A percentile compares a stretch with the other conserved stretches of the same genome.
Evolutionary conservation across 2,113 vertebrate species (phyloP).

Genomic region (Loxodonta africana): DNA sequence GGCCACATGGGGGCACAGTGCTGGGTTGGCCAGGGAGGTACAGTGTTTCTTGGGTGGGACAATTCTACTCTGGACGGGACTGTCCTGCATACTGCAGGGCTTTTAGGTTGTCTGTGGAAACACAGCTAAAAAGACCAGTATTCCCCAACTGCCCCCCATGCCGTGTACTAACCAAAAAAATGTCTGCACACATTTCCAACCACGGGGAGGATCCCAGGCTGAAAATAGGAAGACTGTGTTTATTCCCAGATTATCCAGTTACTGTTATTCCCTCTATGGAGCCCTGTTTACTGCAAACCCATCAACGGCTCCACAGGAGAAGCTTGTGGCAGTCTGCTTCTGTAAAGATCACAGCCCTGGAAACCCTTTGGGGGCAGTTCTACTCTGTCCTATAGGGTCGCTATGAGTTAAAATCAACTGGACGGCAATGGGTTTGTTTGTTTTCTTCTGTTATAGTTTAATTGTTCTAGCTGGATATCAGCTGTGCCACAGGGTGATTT

Average conservation of each 20-base stretch:
- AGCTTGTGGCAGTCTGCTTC: neutral
- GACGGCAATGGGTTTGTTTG: neutral
- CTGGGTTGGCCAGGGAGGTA: too few species aligned
- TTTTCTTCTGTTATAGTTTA: slow-evolving; percentile 13
- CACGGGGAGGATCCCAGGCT: neutral
- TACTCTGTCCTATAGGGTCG: neutral
- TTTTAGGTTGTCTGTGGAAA: neutral
- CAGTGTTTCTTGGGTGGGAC: neutral
- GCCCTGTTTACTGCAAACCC: neutral
- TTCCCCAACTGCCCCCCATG: neutral
- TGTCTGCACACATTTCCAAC: neutral
- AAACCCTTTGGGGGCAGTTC: neutral
- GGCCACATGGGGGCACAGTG: neutral
- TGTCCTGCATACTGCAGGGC: neutral
- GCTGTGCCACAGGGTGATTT: neutral
- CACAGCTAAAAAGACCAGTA: neutral
- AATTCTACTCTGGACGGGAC: neutral
- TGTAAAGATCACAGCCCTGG: neutral
- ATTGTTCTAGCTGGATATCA: neutral
- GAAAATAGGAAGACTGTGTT: neutral
- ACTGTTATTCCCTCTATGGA: neutral
- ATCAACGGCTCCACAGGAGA: neutral
- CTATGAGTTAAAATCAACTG: too few species aligned
- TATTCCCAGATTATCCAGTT: neutral
- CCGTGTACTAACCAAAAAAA: neutral